These are phyloP conservation scores for Caenorhabditis zanzibari DNA, from an alignment of 2,888 invertebrate species.

Conservation along the genomic window DNA sequence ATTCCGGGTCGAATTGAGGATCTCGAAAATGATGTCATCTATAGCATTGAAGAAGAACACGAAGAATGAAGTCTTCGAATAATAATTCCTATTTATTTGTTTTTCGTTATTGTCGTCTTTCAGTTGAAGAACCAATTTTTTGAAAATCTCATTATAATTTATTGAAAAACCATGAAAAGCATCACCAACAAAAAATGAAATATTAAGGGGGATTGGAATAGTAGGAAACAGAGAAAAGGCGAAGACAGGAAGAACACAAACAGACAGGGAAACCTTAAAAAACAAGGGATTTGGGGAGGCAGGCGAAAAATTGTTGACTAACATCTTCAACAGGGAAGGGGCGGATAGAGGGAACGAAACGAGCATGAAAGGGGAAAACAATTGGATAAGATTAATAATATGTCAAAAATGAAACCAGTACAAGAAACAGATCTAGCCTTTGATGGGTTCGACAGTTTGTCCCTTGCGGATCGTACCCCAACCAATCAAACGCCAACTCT, in stretches of 20 bases:
- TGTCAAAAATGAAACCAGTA: conserved; percentile 55
- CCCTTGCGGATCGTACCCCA: conserved; percentile 99
- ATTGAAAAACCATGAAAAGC: conserved; percentile 48
- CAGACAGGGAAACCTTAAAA: not conserved
- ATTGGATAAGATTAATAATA: conserved; percentile 56
- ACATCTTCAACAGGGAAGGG: conserved; percentile 1
- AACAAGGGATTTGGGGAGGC: not conserved
- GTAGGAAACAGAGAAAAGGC: conserved; percentile 30
- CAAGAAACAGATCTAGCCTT: conserved; percentile 35
- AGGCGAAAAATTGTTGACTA: conserved; percentile 36
- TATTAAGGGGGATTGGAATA: conserved; percentile 6
- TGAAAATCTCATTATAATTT: conserved; percentile 45
- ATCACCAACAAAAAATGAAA: conserved; percentile 34
- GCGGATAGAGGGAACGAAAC: not conserved
- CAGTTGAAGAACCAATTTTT: too few relatives aligned
- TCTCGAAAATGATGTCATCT: conserved; percentile 68
- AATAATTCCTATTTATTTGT: not conserved
- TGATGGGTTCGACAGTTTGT: conserved; percentile 92
- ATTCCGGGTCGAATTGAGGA: conserved; percentile 66
- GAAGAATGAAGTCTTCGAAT: conserved; percentile 16
- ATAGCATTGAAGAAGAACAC: conserved; percentile 63
- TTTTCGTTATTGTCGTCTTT: too few relatives aligned
- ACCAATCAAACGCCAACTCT: conserved; percentile 99
- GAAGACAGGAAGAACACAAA: conserved; percentile 1
- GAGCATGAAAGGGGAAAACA: conserved; percentile 31